Percentiles rank a stretch among this genome's conserved stretches.
Conservation (phyloP, 1,140 invertebrate genomes). For the Eupeodes corollae region DNA sequence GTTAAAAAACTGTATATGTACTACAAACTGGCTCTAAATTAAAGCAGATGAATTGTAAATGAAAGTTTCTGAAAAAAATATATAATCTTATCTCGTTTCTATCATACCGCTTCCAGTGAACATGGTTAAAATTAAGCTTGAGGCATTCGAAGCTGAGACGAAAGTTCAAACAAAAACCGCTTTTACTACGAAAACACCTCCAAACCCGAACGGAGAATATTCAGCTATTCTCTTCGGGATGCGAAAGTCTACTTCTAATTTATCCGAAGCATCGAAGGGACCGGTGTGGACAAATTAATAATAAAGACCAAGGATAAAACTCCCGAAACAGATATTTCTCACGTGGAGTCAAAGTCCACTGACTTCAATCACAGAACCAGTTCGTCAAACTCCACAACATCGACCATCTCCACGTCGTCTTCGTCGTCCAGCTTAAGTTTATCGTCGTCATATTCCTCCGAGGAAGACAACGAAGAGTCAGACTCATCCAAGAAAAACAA, state of each 20-base stretch:
- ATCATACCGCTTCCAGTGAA: too few relatives aligned
- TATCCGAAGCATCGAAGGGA: conserved; percentile 29
- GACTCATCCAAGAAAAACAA: neutral
- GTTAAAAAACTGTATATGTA: too few relatives aligned
- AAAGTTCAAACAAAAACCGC: too few relatives aligned
- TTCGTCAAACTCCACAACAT: conserved; percentile 1
- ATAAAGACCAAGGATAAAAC: neutral
- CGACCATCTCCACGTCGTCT: conserved; percentile 2
- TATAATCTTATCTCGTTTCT: too few relatives aligned
- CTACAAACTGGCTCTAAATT: too few relatives aligned
- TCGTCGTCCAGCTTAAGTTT: conserved; percentile 7
- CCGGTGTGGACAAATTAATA: neutral
- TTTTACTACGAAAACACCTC: too few relatives aligned
- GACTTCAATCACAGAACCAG: conserved; percentile 5
- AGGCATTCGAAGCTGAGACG: too few relatives aligned
- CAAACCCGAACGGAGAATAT: too few relatives aligned
- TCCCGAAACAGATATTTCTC: conserved; percentile 7
- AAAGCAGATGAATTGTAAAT: too few relatives aligned
- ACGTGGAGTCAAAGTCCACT: conserved; percentile 15
- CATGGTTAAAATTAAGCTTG: too few relatives aligned
- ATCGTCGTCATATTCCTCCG: conserved; percentile 6
- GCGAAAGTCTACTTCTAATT: conserved; percentile 31
- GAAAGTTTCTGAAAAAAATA: too few relatives aligned
- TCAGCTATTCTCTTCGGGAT: conserved; percentile 8
- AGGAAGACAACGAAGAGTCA: conserved; percentile 8